Percentiles rank a stretch among this genome's conserved stretches.
phyloP scores from a whole-genome alignment of 2,113 vertebrate species.

The Puntigrus tetrazona region DNA sequence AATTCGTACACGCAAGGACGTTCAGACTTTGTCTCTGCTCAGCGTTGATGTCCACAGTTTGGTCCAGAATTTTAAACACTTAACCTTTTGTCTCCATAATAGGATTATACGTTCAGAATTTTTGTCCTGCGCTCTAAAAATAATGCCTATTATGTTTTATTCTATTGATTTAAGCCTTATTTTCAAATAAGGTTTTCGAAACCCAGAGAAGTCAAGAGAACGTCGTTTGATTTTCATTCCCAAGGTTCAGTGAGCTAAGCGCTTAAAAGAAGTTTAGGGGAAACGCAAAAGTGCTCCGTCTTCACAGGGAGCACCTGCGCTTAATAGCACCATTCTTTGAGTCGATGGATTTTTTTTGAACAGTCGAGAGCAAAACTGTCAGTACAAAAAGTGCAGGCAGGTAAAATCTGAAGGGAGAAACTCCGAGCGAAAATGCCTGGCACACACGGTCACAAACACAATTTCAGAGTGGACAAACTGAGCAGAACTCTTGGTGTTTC shows the following conservation, averaged over 20 bases:
- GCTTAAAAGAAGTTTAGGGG: constrained; percentile 27
- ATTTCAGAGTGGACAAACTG: not conserved
- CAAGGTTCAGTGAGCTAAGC: constrained; percentile 17
- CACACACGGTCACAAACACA: constrained; percentile 28
- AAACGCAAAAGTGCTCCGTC: constrained; percentile 22
- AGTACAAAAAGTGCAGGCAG: constrained; percentile 25
- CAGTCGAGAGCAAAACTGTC: constrained; percentile 40
- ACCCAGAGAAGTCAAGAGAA: constrained; percentile 13
- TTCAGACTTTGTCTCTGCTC: constrained; percentile 8
- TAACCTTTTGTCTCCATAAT: constrained; percentile 27
- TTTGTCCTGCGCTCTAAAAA: not conserved
- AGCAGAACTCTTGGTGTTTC: constrained; percentile 49
- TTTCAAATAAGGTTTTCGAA: constrained; percentile 40
- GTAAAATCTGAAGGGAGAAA: constrained; percentile 16
- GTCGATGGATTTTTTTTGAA: constrained; percentile 44
- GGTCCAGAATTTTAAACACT: constrained; percentile 15
- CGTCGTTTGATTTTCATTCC: constrained; percentile 25
- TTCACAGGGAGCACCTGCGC: constrained; percentile 5
- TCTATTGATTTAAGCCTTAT: constrained; percentile 36
- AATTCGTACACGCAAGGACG: not conserved
- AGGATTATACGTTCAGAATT: constrained; percentile 13
- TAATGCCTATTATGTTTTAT: constrained; percentile 6
- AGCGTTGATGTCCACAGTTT: not conserved
- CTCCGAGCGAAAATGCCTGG: not conserved
- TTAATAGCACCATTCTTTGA: constrained; percentile 9